Base-by-base conservation (phyloP, 2,888 invertebrate species). In the Margaritifera margaritifera region DNA sequence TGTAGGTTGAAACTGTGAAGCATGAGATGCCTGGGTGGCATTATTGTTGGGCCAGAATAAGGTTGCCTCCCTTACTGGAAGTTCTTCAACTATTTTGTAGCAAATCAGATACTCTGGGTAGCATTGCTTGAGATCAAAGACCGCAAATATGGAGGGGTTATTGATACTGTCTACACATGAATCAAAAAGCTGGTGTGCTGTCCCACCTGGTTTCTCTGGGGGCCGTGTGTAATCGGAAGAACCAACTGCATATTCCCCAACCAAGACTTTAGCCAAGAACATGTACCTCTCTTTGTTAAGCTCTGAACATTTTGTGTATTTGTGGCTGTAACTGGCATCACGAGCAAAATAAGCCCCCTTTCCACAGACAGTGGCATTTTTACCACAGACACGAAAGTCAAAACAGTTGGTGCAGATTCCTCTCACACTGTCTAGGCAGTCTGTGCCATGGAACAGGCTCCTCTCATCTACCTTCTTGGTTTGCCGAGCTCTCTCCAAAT, bases 71-170 rank as follows among this genome's bases (percentile, higher is more conserved):
- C 31, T 31, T 31, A 8, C 31, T 8, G 31, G 8, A 8, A 31
- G 27, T 27, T 31, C 31, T 31, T 31, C 8, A 31, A 31, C 1
- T 8, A 0, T 31, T 31, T 31, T 31, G 62, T 80, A 80, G 19
- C 71, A 67, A 55, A 85, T 79, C 4, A 86, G 66, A 62, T 82
- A 84, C 31, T 81, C 83, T 2, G 86, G 85, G 63, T 84, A 86
- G 42, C 76, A 74, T 69, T 85, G 84, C 11, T 75, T 75, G 25
- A 69, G 74, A n/a, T 81, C 77, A 72, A 83, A 85, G 15, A 82
- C 65, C 27, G 85, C 80, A 71, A 77, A 85, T 15, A 84, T 80
- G 5, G 61, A 65, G 0, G 85, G 85, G 25, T 74, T 64, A 0
- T 31, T 19, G 2, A 72, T 62, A 56, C 77, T 66, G 66, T 86